Base-by-base conservation (phyloP, 2,797 vertebrate genomes). In the Poecilia wingei region DNA sequence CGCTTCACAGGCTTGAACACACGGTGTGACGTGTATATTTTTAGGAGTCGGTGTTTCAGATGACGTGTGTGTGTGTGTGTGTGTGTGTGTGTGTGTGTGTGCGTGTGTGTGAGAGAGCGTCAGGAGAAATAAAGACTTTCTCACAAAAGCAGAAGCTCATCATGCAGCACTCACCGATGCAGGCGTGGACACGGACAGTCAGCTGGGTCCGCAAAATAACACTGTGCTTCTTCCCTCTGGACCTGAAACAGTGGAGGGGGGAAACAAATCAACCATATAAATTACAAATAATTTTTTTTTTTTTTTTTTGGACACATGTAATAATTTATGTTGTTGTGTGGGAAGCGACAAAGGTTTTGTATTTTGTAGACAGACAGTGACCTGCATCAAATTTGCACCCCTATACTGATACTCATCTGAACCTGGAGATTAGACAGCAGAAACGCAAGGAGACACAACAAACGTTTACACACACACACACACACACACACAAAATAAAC, bases 201-300 rank as follows among this genome's bases (percentile, higher is more conserved):
- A 99, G 95, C 92, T 99, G 97, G 55, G 97, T 99, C 77, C 98
- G 96, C 86, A 99, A 91, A 88, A 99, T 93, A 89, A 99, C 95
- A 79, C 97, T 98, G 93, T 98, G 97, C 86, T 98, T 99, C 95
- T 97, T 98, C 74, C 97, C 97, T 78, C 97, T 96, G 92, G 96
- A 97, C 85, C 93, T 91, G 72, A 82, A 76, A 91, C 36, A 66
- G 33, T 10, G 36, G 86, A 25, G 49, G 28, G 3, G 25, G 18
- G 47, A 64, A 36, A 68, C 18, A 28, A 16, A 31, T 61, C 2
- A 64, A 36, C 6, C 31, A 64, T 66, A 25, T 22, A 22, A 66
- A 66, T 36, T 6, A 20, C 9, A 9, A 36, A 39, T 36, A 66
- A 36, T 10, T 1, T 36, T 18, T 10, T 10, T 4, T 33, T 61